These are phyloP conservation scores for Aethina tumida DNA, from an alignment of 1,140 invertebrate genomes.

Conservation along the genomic window DNA sequence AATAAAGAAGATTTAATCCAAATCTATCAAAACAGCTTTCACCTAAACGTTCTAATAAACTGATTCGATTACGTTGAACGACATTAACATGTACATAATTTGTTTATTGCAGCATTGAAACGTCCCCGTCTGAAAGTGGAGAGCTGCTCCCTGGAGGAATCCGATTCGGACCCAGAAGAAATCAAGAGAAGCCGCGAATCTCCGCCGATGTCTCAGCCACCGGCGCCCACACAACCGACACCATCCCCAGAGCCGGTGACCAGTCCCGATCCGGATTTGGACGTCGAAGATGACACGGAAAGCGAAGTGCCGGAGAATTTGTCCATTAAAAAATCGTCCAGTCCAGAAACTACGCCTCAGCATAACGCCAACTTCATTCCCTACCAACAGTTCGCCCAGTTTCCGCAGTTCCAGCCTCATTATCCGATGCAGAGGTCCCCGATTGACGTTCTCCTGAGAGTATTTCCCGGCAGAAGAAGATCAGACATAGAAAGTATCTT, in stretches of 20 bases:
- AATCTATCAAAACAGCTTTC: too few species aligned
- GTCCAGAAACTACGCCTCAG: slow-evolving; percentile 32
- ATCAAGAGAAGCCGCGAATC: slow-evolving; percentile 28
- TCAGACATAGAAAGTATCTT: slow-evolving; percentile 75
- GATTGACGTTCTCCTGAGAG: slow-evolving; percentile 63
- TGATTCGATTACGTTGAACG: too few species aligned
- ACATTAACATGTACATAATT: too few species aligned
- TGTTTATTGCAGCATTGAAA: slow-evolving; percentile 42
- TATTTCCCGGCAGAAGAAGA: slow-evolving; percentile 76
- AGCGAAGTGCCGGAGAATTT: slow-evolving; percentile 52
- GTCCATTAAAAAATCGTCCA: slow-evolving; percentile 39
- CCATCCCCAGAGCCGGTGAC: slow-evolving; percentile 39
- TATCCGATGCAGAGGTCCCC: slow-evolving; percentile 48
- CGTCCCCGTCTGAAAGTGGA: slow-evolving; percentile 43
- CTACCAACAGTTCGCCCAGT: slow-evolving; percentile 39
- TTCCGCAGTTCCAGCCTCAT: slow-evolving; percentile 38
- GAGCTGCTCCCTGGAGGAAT: slow-evolving; percentile 41
- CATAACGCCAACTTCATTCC: slow-evolving; percentile 35
- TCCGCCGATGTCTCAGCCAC: slow-evolving; percentile 15
- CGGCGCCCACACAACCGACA: slow-evolving; percentile 28
- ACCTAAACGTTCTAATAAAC: too few species aligned
- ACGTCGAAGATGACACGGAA: slow-evolving; percentile 41
- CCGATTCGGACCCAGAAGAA: slow-evolving; percentile 38
- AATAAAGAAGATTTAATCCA: too few species aligned
- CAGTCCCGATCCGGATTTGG: slow-evolving; percentile 41